Evolutionary conservation across 2,797 vertebrate genomes (phyloP).

Genomic region (Amniataba percoides): DNA sequence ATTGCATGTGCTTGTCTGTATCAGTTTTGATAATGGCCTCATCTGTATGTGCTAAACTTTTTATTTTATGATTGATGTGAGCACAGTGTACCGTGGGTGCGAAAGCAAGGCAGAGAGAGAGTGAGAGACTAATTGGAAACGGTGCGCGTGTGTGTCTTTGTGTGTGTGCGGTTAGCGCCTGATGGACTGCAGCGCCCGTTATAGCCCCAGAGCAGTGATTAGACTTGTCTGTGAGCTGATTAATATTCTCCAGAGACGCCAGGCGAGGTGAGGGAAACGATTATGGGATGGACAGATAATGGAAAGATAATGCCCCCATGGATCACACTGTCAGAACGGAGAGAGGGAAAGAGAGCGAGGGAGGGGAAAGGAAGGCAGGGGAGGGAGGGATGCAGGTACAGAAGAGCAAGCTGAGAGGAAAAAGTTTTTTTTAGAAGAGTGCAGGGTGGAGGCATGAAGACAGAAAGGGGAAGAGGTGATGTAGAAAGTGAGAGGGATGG

Average conservation of each 20-base stretch:
- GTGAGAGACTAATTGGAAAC: conserved; percentile 56
- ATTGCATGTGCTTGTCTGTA: conserved; percentile 9
- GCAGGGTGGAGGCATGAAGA: background rate
- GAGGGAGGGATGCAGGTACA: conserved; percentile 47
- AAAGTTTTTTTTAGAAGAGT: conserved; percentile 35
- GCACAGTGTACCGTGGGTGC: conserved; percentile 19
- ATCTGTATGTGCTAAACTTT: conserved; percentile 31
- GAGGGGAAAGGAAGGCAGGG: background rate
- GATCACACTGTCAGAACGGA: conserved; percentile 78
- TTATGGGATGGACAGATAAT: conserved; percentile 82
- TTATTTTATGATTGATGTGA: conserved; percentile 41
- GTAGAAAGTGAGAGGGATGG: too few species aligned
- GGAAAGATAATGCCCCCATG: conserved; percentile 82
- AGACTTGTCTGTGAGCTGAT: conserved; percentile 82
- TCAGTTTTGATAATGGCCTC: conserved; percentile 27
- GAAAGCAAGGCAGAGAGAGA: conserved; percentile 6
- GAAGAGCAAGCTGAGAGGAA: background rate
- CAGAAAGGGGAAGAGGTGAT: too few species aligned
- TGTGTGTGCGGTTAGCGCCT: conserved; percentile 49
- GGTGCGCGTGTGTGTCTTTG: conserved; percentile 24
- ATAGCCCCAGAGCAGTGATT: conserved; percentile 81
- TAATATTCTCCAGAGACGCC: conserved; percentile 78
- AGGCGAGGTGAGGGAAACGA: conserved; percentile 75
- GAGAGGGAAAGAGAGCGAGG: conserved; percentile 18
- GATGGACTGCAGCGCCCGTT: conserved; percentile 83